A percentile compares a stretch with the other conserved stretches of the same genome.
Conservation (phyloP, 2,888 invertebrate genomes). For the Azorinus chamasolen region DNA sequence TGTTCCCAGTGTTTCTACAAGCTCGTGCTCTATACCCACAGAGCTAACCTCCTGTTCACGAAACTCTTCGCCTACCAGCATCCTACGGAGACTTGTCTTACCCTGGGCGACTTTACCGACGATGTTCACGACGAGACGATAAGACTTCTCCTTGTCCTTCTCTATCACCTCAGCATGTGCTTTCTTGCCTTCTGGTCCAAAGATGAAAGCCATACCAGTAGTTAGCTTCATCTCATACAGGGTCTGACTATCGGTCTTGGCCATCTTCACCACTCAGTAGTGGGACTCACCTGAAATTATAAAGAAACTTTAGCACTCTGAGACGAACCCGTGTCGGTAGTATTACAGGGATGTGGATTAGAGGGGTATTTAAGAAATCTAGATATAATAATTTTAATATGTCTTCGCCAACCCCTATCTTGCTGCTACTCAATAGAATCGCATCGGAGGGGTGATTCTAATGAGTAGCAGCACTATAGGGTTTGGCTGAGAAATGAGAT, state of each 20-base stretch:
- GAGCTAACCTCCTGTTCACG: slow-evolving; percentile 63
- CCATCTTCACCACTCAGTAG: slow-evolving; percentile 23
- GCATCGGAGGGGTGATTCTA: no score
- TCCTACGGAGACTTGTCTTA: slow-evolving; percentile 64
- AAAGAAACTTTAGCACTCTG: no score
- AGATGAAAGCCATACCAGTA: slow-evolving; percentile 65
- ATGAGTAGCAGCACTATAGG: no score
- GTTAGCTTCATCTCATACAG: slow-evolving; percentile 67
- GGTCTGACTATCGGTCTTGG: slow-evolving; percentile 45
- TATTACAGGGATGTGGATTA: no score
- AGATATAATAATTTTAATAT: no score
- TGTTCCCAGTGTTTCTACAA: slow-evolving; percentile 64
- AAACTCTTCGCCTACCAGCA: slow-evolving; percentile 65
- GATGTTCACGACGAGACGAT: slow-evolving; percentile 67
- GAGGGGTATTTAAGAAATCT: no score
- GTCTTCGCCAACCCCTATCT: no score
- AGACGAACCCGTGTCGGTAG: no score
- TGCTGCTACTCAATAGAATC: no score
- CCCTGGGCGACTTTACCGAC: slow-evolving; percentile 69
- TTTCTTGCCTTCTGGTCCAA: slow-evolving; percentile 64
- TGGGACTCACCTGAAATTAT: no score
- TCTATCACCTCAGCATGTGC: slow-evolving; percentile 62
- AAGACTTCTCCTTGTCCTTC: slow-evolving; percentile 55
- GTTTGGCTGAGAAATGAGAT: no score
- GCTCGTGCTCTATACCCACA: slow-evolving; percentile 68